These are phyloP conservation scores for Strongylocentrotus purpuratus DNA, from an alignment of 35 echinoderm and acorn worm species.

Conservation along the genomic window DNA sequence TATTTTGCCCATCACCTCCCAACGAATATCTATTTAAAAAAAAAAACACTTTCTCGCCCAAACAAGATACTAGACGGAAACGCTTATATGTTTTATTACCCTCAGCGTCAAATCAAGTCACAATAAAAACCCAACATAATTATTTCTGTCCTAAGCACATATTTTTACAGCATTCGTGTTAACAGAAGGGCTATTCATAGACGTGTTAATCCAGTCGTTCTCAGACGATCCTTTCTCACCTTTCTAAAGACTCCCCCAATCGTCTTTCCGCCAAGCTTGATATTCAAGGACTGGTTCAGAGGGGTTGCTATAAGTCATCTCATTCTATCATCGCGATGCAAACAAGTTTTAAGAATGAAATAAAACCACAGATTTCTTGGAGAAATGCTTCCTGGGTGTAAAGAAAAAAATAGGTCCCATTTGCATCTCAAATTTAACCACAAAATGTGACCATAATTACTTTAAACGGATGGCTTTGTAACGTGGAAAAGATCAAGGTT, in stretches of 20 bases:
- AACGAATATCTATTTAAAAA: no score
- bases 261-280: not conserved
- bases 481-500: no score
- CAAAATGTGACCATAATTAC: not conserved
- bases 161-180: constrained; percentile 3
- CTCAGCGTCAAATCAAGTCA: not conserved
- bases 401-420: not conserved
- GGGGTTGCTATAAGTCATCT: not conserved
- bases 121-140: not conserved
- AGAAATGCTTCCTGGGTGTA: not conserved
- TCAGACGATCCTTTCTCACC: not conserved
- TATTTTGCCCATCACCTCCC: no score
- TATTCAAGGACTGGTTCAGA: not conserved
- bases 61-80: not conserved
- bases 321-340: not conserved
- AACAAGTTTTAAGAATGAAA: not conserved
- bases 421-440: not conserved
- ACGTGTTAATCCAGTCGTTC: not conserved
- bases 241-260: not conserved
- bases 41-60: not conserved
- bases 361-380: not conserved
- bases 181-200: not conserved
- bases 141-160: not conserved
- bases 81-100: not conserved
- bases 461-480: no score